Percentiles rank a stretch among this genome's conserved stretches.
phyloP scores from a whole-genome alignment of 35 echinoderm and acorn worm genomes.

The Diadema setosum region DNA sequence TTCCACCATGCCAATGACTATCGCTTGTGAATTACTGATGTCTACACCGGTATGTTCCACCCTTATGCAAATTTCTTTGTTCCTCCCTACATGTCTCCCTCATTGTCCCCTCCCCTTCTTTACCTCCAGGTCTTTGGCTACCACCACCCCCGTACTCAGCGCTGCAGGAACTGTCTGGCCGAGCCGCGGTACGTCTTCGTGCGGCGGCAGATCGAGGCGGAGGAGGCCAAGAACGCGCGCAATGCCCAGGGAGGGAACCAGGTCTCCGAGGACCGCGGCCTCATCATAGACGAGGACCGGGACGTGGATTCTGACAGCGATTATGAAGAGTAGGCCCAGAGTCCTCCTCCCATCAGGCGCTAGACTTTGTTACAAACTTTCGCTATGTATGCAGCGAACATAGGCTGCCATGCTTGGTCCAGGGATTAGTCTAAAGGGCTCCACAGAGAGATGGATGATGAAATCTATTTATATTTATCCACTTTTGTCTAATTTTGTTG shows the following conservation, averaged over 20 bases:
- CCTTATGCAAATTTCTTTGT: neutral
- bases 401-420: no score
- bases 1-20: no score
- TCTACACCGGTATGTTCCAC: no score
- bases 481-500: no score
- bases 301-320: neutral
- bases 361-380: no score
- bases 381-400: no score
- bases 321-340: neutral
- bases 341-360: no score
- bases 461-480: no score
- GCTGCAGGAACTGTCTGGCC: slow-evolving; percentile 61
- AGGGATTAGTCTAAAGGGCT: no score
- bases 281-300: slow-evolving; percentile 11
- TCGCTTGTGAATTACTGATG: no score
- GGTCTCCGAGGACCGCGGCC: slow-evolving; percentile 5
- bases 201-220: neutral
- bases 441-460: no score
- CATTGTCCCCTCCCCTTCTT: neutral
- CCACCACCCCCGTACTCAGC: slow-evolving; percentile 75
- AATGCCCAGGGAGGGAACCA: slow-evolving; percentile 15
- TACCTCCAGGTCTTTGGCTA: slow-evolving; percentile 87
- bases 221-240: neutral
- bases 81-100: neutral
- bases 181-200: slow-evolving; percentile 49